Conservation (phyloP, 92 coral and sea anemone genomes). For the Paragorgia papillata region DNA sequence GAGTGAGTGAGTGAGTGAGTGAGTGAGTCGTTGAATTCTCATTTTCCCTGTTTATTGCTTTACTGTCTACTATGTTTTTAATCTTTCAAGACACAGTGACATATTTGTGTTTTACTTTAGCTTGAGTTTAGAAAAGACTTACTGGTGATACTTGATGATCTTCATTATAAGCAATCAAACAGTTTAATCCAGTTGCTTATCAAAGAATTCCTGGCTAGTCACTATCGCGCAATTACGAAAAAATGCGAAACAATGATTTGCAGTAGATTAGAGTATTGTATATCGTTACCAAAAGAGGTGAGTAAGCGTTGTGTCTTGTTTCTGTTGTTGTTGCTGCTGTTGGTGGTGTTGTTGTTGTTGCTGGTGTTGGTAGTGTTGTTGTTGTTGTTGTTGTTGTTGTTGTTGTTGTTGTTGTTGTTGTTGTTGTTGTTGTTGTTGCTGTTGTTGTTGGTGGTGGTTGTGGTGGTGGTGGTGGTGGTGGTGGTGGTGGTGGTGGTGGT, state of each 20-base stretch:
- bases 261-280: slow-evolving; percentile 66
- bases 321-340: too few relatives aligned
- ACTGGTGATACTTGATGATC: slow-evolving; percentile 66
- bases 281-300: slow-evolving; percentile 54
- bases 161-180: slow-evolving; percentile 78
- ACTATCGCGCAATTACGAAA: slow-evolving; percentile 68
- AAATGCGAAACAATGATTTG: slow-evolving; percentile 80
- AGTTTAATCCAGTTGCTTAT: slow-evolving; percentile 68
- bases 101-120: slow-evolving; percentile 44
- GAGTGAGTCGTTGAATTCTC: too few relatives aligned
- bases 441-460: background rate
- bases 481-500: too few relatives aligned
- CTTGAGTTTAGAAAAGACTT: slow-evolving; percentile 66
- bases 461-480: background rate
- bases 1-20: too few relatives aligned
- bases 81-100: too few relatives aligned
- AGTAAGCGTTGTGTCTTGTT: background rate
- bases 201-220: slow-evolving; percentile 67
- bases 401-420: background rate
- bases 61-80: too few relatives aligned
- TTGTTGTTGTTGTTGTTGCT: background rate
- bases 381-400: background rate
- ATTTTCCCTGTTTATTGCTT: too few relatives aligned
- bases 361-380: too few relatives aligned
- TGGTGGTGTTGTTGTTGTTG: too few relatives aligned